A percentile compares a stretch with the other conserved stretches of the same genome.
Evolutionary conservation across 2,888 invertebrate species (phyloP).

Genomic region (Fragum sueziense): DNA sequence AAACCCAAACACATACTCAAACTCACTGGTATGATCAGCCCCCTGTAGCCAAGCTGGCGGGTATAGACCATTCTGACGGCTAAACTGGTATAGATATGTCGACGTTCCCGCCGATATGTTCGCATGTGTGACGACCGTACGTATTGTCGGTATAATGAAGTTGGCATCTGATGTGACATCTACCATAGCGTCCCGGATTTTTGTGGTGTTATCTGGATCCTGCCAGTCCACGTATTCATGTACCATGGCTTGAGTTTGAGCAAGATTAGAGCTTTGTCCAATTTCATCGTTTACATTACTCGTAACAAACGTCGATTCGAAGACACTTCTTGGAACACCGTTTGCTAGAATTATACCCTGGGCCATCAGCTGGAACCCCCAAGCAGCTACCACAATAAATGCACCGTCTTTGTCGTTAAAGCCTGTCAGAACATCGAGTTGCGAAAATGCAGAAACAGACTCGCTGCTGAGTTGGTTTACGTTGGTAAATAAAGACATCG

Average conservation of each 20-base stretch:
- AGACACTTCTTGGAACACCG: constrained; percentile 34
- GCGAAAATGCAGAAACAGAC: constrained; percentile 85
- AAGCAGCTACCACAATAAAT: not conserved
- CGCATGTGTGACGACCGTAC: constrained; percentile 17
- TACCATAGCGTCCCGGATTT: constrained; percentile 94
- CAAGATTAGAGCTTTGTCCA: not conserved
- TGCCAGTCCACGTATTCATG: constrained; percentile 41
- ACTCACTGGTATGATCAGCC: constrained; percentile 76
- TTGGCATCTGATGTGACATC: constrained; percentile 96
- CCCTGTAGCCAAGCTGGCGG: constrained; percentile 82
- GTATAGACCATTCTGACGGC: constrained; percentile 83
- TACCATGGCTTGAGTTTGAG: constrained; percentile 28
- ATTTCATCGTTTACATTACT: not conserved
- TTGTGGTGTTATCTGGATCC: constrained; percentile 84
- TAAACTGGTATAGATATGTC: constrained; percentile 66
- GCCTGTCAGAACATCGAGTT: constrained; percentile 45
- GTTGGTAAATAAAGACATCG: constrained; percentile 91
- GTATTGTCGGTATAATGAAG: constrained; percentile 95
- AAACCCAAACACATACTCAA: constrained; percentile 75
- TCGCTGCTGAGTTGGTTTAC: constrained; percentile 90
- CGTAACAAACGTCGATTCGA: constrained; percentile 27
- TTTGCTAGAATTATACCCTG: constrained; percentile 14
- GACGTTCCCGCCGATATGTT: constrained; percentile 85
- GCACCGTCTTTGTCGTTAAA: constrained; percentile 52
- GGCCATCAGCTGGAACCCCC: not conserved